Evolutionary conservation across 2,797 vertebrate genomes (phyloP).

Genomic region (Syncerus caffer): DNA sequence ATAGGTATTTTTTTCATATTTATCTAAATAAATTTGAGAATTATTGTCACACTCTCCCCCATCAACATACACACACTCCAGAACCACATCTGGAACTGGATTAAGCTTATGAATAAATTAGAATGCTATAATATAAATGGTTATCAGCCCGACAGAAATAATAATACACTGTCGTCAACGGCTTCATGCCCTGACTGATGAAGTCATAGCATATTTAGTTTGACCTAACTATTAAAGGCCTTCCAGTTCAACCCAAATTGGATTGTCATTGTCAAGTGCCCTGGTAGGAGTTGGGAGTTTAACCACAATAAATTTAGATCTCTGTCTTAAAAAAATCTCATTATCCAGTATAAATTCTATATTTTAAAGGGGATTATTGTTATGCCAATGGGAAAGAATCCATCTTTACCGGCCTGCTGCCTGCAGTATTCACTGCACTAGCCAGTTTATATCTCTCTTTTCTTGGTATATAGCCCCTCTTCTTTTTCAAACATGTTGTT

Average conservation of each 20-base stretch:
- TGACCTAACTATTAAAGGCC: background rate
- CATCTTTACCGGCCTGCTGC: background rate
- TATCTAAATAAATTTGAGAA: slow-evolving; percentile 11
- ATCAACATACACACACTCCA: background rate
- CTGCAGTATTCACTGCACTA: background rate
- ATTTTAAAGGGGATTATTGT: background rate
- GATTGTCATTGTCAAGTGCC: background rate
- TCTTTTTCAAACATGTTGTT: background rate
- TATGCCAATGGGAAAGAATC: background rate
- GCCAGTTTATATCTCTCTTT: background rate
- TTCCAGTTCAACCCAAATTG: background rate
- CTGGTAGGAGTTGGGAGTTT: background rate
- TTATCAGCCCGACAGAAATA: background rate
- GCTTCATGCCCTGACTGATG: background rate
- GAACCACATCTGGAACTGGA: background rate
- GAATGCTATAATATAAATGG: background rate
- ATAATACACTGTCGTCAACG: background rate
- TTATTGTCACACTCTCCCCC: background rate
- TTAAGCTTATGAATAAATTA: slow-evolving; percentile 23
- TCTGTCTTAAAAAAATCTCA: background rate
- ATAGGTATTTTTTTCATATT: background rate
- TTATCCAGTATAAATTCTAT: background rate
- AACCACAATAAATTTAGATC: background rate
- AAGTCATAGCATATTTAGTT: background rate
- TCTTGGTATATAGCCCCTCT: background rate